These are phyloP conservation scores for Quiscalus mexicanus DNA, from an alignment of 2,113 vertebrate species.

Conservation along the genomic window DNA sequence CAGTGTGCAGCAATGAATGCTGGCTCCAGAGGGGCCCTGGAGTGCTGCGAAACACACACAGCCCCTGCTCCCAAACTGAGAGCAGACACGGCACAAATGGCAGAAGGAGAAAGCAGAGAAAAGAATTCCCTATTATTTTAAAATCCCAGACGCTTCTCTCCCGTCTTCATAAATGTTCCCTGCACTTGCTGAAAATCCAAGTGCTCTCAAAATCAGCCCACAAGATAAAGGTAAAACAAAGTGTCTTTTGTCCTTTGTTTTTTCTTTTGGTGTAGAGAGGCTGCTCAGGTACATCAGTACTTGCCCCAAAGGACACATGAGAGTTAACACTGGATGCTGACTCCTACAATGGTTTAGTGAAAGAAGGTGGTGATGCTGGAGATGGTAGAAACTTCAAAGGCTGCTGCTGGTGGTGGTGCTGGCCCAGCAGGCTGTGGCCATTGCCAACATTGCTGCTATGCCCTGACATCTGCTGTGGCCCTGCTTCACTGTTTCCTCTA, in stretches of 20 bases:
- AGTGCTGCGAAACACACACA: accelerated
- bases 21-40: not conserved
- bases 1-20: conserved; percentile 26
- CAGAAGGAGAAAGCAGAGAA: not conserved
- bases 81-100: not conserved
- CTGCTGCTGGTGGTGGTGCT: not conserved
- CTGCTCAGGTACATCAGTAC: not conserved
- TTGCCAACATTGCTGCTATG: not conserved
- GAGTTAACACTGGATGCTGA: not conserved
- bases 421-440: accelerated
- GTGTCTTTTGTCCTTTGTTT: not conserved
- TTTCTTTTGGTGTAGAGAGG: not conserved
- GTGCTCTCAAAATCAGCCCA: not conserved
- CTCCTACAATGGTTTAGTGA: not conserved
- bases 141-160: not conserved
- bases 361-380: not conserved
- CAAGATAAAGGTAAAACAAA: not conserved
- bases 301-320: not conserved
- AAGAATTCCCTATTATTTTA: not conserved
- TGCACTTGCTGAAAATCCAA: not conserved
- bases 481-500: not conserved
- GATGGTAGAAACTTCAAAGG: not conserved
- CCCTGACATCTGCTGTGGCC: not conserved
- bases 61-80: accelerated
- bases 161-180: not conserved